Percentiles rank a stretch among this genome's conserved stretches.
These are phyloP conservation scores for Pipistrellus pygmaeus DNA, from an alignment of 2,797 vertebrate species.

Conservation along the genomic window DNA sequence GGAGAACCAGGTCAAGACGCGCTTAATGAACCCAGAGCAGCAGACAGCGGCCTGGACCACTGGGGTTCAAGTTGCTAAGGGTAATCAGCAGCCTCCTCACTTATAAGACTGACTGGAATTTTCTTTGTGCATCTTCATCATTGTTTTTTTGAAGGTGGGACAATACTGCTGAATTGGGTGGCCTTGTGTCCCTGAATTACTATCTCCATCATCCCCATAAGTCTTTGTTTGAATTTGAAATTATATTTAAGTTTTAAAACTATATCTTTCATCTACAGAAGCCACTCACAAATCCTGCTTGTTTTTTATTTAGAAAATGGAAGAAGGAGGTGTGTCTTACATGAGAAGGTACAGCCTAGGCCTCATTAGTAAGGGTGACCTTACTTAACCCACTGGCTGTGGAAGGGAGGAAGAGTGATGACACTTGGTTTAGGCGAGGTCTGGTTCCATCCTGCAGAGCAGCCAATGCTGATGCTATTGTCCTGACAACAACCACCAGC, in stretches of 20 bases:
- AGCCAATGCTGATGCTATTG: background rate
- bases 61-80: background rate
- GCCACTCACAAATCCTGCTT: background rate
- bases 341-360: background rate
- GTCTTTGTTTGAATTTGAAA: background rate
- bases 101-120: background rate
- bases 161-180: background rate
- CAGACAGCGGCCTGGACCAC: background rate
- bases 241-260: background rate
- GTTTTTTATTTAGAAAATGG: background rate
- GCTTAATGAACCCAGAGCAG: constrained; percentile 63
- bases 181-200: background rate
- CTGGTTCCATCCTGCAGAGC: background rate
- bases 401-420: background rate
- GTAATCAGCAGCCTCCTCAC: background rate
- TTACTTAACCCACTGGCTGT: background rate
- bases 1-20: constrained; percentile 77
- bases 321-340: background rate
- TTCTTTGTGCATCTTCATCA: background rate
- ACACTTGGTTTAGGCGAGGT: background rate
- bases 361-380: background rate
- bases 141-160: background rate
- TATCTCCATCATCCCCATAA: background rate
- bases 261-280: rapidly evolving
- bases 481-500: background rate